phyloP scores from a whole-genome alignment of 2,797 vertebrate genomes.

The Protosalanx chinensis region DNA sequence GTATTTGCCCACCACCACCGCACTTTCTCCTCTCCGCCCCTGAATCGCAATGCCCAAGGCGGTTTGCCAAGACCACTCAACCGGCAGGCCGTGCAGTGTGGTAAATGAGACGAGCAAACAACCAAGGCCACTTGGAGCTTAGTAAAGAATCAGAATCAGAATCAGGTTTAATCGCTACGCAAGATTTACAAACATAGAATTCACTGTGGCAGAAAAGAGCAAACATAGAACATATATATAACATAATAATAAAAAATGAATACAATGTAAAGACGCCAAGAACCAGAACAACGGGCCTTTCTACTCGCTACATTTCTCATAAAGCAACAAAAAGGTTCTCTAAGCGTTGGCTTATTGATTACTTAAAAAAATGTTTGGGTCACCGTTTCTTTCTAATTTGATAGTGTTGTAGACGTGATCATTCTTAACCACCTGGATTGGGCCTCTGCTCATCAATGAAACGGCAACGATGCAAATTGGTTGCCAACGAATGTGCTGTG shows the following conservation, averaged over 20 bases:
- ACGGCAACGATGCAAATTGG: constrained; percentile 32
- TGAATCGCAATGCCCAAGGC: not conserved
- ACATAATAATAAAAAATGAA: too few relatives aligned
- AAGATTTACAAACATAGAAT: too few relatives aligned
- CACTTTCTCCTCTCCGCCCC: constrained; percentile 16
- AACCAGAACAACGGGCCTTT: too few relatives aligned
- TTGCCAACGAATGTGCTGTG: constrained; percentile 42
- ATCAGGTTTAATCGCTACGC: too few relatives aligned
- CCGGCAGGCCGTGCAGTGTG: constrained; percentile 4
- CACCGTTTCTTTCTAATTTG: not conserved
- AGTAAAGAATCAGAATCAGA: not conserved
- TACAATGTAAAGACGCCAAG: not conserved
- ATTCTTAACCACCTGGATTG: constrained; percentile 44
- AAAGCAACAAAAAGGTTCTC: not conserved
- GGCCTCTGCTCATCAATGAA: constrained; percentile 55
- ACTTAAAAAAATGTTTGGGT: too few relatives aligned
- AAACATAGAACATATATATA: too few relatives aligned
- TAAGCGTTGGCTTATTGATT: not conserved
- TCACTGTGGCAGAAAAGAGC: too few relatives aligned
- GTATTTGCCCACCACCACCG: constrained; percentile 62
- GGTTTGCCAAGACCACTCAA: constrained; percentile 6
- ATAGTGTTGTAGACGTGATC: constrained; percentile 17
- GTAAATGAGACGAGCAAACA: constrained; percentile 8
- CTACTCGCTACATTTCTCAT: too few relatives aligned
- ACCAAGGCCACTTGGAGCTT: constrained; percentile 13